These are phyloP conservation scores for Zenarchopterus dispar DNA, from an alignment of 2,797 vertebrate species.

Conservation along the genomic window DNA sequence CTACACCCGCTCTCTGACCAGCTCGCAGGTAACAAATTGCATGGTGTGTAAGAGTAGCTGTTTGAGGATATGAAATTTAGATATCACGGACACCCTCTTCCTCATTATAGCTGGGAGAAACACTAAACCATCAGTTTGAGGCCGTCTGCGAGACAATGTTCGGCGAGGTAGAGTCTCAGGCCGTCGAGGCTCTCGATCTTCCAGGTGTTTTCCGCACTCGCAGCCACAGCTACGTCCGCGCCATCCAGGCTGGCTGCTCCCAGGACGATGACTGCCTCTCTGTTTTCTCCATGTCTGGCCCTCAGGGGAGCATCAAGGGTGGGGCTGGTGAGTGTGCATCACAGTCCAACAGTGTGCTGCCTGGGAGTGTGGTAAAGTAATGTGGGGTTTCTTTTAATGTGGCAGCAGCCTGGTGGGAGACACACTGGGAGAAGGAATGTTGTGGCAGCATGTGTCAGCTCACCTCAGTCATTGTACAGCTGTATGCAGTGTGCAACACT, in stretches of 20 bases:
- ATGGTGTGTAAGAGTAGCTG: neutral
- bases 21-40: constrained; percentile 87
- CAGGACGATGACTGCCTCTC: constrained; percentile 98
- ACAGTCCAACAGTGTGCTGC: neutral
- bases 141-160: constrained; percentile 95
- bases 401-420: constrained; percentile 16
- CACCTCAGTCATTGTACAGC: constrained; percentile 16
- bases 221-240: constrained; percentile 98
- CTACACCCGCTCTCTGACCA: constrained; percentile 96
- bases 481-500: neutral
- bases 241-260: constrained; percentile 98
- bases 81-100: neutral
- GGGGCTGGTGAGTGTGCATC: constrained; percentile 88
- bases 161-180: constrained; percentile 95
- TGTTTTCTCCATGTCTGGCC: constrained; percentile 93
- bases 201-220: constrained; percentile 97
- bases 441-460: constrained; percentile 36
- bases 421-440: constrained; percentile 20
- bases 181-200: constrained; percentile 96
- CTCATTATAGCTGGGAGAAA: constrained; percentile 87
- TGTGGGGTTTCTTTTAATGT: constrained; percentile 28
- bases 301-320: constrained; percentile 88
- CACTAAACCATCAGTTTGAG: constrained; percentile 94
- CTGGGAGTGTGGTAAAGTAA: constrained; percentile 11
- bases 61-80: no score